A percentile compares a stretch with the other conserved stretches of the same genome.
phyloP scores from a whole-genome alignment of 2,888 invertebrate species.

The Pemphredon lugubris region DNA sequence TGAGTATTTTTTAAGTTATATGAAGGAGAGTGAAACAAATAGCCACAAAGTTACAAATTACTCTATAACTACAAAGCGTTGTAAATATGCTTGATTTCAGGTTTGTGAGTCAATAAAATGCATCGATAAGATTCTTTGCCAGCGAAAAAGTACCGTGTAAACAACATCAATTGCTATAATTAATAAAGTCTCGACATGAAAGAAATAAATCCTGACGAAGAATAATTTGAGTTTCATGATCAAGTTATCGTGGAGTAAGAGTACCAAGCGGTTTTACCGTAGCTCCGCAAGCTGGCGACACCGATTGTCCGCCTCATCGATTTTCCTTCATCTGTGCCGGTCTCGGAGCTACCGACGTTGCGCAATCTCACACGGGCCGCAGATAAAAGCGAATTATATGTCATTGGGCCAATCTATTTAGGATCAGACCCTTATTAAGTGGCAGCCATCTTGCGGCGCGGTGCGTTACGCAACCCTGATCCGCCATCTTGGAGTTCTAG shows the following conservation, averaged over 20 bases:
- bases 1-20: too few species aligned
- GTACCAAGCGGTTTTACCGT: not conserved
- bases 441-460: slow-evolving; percentile 63
- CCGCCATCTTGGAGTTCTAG: slow-evolving; percentile 47
- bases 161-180: not conserved
- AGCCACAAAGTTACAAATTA: too few species aligned
- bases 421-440: slow-evolving; percentile 73
- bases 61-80: too few species aligned
- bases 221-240: too few species aligned
- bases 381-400: slow-evolving; percentile 73
- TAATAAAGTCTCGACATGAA: not conserved
- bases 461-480: slow-evolving; percentile 51
- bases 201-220: too few species aligned
- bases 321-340: slow-evolving; percentile 21
- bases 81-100: too few species aligned
- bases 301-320: slow-evolving; percentile 14
- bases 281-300: slow-evolving; percentile 18
- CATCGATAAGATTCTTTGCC: too few species aligned
- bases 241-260: not conserved
- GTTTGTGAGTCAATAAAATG: too few species aligned
- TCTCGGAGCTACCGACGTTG: slow-evolving; percentile 20
- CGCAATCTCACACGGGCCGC: slow-evolving; percentile 38
- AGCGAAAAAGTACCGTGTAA: not conserved
- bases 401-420: slow-evolving; percentile 77
- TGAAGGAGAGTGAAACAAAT: too few species aligned